Evolutionary conservation across 2,888 invertebrate species (phyloP), one percentile per base, ranked within the genome.

Genomic region (Sinodicranocentrus sp.): DNA sequence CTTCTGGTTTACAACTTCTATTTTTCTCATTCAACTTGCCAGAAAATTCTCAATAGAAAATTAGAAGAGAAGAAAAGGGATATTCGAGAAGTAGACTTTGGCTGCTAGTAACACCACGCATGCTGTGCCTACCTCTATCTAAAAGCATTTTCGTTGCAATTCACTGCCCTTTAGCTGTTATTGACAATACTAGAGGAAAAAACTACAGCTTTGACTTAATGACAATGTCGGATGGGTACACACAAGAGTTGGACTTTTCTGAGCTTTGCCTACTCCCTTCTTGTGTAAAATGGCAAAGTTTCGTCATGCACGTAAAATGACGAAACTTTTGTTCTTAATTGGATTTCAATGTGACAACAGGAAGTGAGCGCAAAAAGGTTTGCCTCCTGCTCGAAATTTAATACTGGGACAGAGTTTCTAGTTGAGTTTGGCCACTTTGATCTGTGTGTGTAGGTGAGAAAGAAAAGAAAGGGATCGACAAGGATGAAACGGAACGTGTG

Each of bases 291-390:
- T 44, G 67, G 43, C 23, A 48, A 70, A 52, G 48, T 70, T 70
- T 70, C 52, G 70, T 70, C 70, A 70, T 70, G 70, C 70, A 70
- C 70, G 70, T 70, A 26, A 70, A 70, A 70, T 70, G 52, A 52
- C 70, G 15, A 70, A 70, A 70, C 52, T 70, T 63, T 70, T 52
- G n/a, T 19, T 28, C 52, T 70, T 52, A 71, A 54, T 54, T 71
- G 52, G 54, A 71, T 71, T 71, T 71, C 52, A 67, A 67, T 67
- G 43, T 25, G 23, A 43, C 44, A 68, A 68, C 48, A 21, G 26
- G 8, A 44, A 68, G 68, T 8, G 44, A 48, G 23, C 13, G 43
- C 8, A 65, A 15, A 19, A 65, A 28, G 43, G 19, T 65, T 65
- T 28, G 39, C 3, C 59, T 25, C 59, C 48, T 39, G 33, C 6